Evolutionary conservation across 1,140 invertebrate genomes (phyloP).

Genomic region (Heliconius eleuchia): DNA sequence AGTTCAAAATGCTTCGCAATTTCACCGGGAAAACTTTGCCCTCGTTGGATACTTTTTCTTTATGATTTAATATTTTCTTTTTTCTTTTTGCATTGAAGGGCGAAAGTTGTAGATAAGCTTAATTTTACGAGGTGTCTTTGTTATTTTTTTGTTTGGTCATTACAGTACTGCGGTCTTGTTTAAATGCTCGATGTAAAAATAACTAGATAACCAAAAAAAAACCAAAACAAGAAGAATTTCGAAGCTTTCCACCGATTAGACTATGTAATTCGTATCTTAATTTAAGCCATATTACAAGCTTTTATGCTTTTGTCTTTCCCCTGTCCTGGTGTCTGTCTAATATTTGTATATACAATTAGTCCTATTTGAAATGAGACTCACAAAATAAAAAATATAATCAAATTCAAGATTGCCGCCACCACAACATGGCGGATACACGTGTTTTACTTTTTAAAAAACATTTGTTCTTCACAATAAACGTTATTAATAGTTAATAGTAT

Average conservation of each 20-base stretch:
- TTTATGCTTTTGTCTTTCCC: too few species aligned
- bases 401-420: too few species aligned
- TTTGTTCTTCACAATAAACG: not conserved
- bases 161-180: not conserved
- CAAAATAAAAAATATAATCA: not conserved
- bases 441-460: not conserved
- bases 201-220: not conserved
- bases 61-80: constrained; percentile 33
- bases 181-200: not conserved
- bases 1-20: not conserved
- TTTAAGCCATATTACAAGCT: too few species aligned
- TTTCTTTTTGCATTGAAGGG: constrained; percentile 18
- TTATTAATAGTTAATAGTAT: too few species aligned
- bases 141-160: not conserved
- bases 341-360: too few species aligned
- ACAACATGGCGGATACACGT: not conserved
- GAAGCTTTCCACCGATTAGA: too few species aligned
- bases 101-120: constrained; percentile 25
- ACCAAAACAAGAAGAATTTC: too few species aligned
- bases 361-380: too few species aligned
- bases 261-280: too few species aligned
- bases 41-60: constrained; percentile 21
- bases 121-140: constrained; percentile 13
- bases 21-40: constrained; percentile 2
- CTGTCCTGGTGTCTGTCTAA: too few species aligned